Percentiles rank a stretch among this genome's conserved stretches.
phyloP scores from a whole-genome alignment of 2,888 invertebrate species.

The Melieria picta region DNA sequence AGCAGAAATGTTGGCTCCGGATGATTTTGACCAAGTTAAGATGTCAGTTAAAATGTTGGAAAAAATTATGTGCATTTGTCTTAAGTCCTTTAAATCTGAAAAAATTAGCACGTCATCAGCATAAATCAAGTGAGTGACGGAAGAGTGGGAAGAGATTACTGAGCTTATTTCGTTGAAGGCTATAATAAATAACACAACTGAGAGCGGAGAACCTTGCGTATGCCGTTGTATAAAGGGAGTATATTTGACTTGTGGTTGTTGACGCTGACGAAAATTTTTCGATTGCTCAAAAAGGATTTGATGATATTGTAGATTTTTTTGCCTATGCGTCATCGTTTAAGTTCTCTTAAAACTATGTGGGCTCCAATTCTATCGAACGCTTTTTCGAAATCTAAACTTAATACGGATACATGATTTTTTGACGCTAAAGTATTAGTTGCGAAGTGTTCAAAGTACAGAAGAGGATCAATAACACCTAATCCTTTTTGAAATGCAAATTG shows the following conservation, averaged over 20 bases:
- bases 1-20: neutral
- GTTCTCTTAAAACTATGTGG: neutral
- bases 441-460: constrained; percentile 5
- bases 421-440: too few relatives aligned
- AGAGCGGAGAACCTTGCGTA: neutral
- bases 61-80: neutral
- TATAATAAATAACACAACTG: neutral
- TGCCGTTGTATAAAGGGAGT: neutral
- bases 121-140: neutral
- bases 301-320: neutral
- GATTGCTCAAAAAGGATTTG: neutral
- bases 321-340: neutral
- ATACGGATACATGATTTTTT: neutral
- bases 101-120: neutral
- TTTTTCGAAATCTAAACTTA: constrained; percentile 2
- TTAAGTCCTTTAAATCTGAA: neutral
- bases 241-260: neutral
- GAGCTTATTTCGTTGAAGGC: constrained; percentile 5
- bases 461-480: constrained; percentile 3
- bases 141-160: neutral
- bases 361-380: neutral
- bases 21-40: constrained; percentile 9
- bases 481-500: constrained; percentile 13
- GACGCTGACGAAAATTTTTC: neutral
- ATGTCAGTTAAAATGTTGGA: neutral